Base-by-base conservation (phyloP, 2,797 vertebrate species). In the Percopsis omiscomaycus region DNA sequence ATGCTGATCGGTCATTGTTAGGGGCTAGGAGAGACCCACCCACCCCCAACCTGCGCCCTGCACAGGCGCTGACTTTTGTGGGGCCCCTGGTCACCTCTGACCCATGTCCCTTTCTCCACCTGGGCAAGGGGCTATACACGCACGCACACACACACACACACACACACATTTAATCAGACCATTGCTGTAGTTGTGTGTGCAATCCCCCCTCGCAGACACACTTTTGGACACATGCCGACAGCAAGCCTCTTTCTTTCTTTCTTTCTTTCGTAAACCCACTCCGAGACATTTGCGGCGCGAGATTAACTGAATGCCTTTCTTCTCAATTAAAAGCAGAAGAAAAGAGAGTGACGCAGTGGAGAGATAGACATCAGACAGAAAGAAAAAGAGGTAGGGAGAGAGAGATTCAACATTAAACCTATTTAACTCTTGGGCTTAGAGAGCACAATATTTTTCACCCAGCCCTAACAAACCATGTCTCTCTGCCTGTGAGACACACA, bases 1-100 rank as follows among this genome's bases (percentile, higher is more conserved):
- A 92, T 92, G 89, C 88, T 74, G 79, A 84, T 88, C 81, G 28
- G 62, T 88, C 88, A 90, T 91, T 91, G 88, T 91, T 89, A 68
- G 46, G 28, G 57, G 75, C 69, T 74, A 75, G 71, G 71, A 69
- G 29, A 72, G 75, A 56, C 49, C 42, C 59, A 49, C 61, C 57
- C 72, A 72, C 68, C 62, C 74, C 44, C 46, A 61, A 70, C 58
- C 77, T 78, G 75, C 56, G 32, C 49, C 65, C 55, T 65, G 71
- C 84, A 82, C 81, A 87, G 78, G 73, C 85, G 66, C 80, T 89
- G 85, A 89, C 88, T 90, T 87, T 92, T 92, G 85, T 91, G 48
- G 71, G 68, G 57, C 64, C 77, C 66, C 58, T 66, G 73, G 63
- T 90, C 87, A 91, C 89, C 92, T 75, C 66, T 89, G 86, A 91